phyloP scores from a whole-genome alignment of 1,140 invertebrate species.

The Tachypleus tridentatus region DNA sequence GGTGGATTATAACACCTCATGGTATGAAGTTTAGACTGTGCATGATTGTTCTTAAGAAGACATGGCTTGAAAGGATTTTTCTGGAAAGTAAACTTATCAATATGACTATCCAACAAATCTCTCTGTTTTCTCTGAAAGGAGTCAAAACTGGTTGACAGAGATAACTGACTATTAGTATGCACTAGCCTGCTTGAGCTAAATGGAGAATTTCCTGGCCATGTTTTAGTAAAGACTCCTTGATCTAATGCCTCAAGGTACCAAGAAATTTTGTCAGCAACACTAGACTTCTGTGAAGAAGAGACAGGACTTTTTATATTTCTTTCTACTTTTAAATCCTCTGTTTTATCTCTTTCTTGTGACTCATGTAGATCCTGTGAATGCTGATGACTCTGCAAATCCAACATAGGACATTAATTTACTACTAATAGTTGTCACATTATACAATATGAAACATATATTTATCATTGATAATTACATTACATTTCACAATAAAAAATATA shows the following conservation, averaged over 20 bases:
- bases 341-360: too few species aligned
- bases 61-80: slow-evolving; percentile 22
- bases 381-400: too few species aligned
- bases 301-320: too few species aligned
- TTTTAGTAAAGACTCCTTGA: slow-evolving; percentile 5
- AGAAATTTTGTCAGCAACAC: slow-evolving; percentile 13
- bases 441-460: too few species aligned
- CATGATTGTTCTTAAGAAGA: slow-evolving; percentile 10
- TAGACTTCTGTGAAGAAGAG: too few species aligned
- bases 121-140: slow-evolving; percentile 26
- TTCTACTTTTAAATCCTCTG: too few species aligned
- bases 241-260: slow-evolving; percentile 17
- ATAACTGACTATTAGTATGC: slow-evolving; percentile 7
- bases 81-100: slow-evolving; percentile 18
- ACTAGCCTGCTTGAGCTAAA: not conserved
- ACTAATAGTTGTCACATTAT: too few species aligned
- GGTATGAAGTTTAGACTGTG: slow-evolving; percentile 11
- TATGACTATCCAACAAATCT: slow-evolving; percentile 11
- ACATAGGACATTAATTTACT: too few species aligned
- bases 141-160: slow-evolving; percentile 28
- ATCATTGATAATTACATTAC: too few species aligned
- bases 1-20: slow-evolving; percentile 15
- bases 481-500: too few species aligned
- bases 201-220: not conserved
- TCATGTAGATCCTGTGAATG: too few species aligned